These are phyloP conservation scores for Lutjanus erythropterus DNA, from an alignment of 2,113 vertebrate species.

Conservation along the genomic window DNA sequence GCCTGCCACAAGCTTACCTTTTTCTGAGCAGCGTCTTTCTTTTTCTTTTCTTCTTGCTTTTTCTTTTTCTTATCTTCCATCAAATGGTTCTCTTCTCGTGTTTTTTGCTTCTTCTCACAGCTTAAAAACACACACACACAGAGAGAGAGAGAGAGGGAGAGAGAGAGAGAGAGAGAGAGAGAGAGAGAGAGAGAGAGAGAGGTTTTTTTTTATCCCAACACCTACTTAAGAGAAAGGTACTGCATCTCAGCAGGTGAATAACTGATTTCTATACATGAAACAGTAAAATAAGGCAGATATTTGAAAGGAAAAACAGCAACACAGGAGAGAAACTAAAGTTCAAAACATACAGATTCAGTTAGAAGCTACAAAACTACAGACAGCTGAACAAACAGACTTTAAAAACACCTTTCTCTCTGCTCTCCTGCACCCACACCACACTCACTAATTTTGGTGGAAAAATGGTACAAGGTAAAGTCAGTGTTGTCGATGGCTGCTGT, in stretches of 20 bases:
- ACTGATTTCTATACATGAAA: not conserved
- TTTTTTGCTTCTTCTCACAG: conserved; percentile 92
- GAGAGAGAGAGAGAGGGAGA: no score
- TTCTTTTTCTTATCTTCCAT: conserved; percentile 99
- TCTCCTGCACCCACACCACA: no score
- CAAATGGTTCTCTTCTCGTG: conserved; percentile 95
- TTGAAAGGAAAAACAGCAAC: no score
- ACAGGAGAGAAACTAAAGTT: no score
- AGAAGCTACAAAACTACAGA: no score
- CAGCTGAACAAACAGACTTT: no score
- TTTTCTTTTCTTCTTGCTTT: conserved; percentile 99
- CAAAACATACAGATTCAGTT: no score
- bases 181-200: not conserved
- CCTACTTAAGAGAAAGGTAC: not conserved
- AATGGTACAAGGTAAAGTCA: conserved; percentile 21
- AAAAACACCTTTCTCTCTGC: no score
- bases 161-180: not conserved
- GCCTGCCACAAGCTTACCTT: conserved; percentile 84
- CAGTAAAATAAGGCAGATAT: no score
- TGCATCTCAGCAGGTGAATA: conserved; percentile 10
- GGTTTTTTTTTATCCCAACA: not conserved
- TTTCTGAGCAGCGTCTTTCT: conserved; percentile 98
- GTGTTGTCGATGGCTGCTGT: not conserved
- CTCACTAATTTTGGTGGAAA: no score
- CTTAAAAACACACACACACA: conserved; percentile 71